Evolutionary conservation across 2,113 vertebrate species (phyloP), one percentile per base, ranked within the genome.

Genomic region (Corynorhinus townsendii): DNA sequence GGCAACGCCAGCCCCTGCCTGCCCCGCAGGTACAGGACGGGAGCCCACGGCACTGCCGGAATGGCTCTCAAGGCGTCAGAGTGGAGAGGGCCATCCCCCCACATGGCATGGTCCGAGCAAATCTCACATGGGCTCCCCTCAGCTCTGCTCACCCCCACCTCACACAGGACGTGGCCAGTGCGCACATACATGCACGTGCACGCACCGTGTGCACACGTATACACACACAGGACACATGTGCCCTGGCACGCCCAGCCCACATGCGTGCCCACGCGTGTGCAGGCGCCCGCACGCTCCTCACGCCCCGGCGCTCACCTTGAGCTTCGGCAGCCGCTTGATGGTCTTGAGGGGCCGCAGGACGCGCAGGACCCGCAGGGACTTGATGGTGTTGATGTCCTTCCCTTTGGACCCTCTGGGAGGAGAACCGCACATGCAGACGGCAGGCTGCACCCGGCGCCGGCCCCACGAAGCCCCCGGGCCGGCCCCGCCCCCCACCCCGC

Each of bases 341-440:
- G 99, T 99, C 98, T 99, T 99, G 96, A 99, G 98, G 0, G 99
- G 99, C 64, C 99, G 96, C 35, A 99, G 98, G 59, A 99, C 99
- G 0, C 99, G 98, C 40, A 99, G 98, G 19, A 99, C 99, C 59
- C 99, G 98, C 96, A 99, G 98, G 0, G 99, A 99, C 98, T 99
- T 99, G 98, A 99, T 99, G 11, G 99, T 99, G 98, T 98, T 99
- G 98, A 99, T 99, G 97, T 99, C 99, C 97, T 99, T 99, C 83
- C 99, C 99, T 98, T 99, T 99, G 98, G 98, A 99, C 92, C 99
- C 99, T 98, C 99, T 99, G 98, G 93, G 98, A 93, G 97, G 96
- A 98, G 84, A 97, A 97, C 91, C 97, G 97, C 93, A 97, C 97
- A 93, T 98, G 98, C 89, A 95, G 91, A 96, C n/a, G 93, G 90